Conservation (phyloP, 2,888 invertebrate genomes). For the Chirona hameri region DNA sequence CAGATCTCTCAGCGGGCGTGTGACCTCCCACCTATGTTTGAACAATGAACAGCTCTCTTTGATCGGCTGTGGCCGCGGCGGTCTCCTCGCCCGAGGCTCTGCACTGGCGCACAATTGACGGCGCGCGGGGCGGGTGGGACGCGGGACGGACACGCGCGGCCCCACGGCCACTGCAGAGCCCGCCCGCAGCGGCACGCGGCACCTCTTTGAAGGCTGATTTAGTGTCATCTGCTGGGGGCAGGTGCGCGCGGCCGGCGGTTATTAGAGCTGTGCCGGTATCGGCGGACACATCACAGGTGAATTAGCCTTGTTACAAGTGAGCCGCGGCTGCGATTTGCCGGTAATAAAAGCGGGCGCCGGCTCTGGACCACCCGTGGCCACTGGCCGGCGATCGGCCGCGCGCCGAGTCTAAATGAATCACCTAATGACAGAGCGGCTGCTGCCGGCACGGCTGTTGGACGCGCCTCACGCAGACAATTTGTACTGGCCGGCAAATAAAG, state of each 20-base stretch:
- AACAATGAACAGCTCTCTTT: no score
- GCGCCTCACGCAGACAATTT: background rate
- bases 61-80: no score
- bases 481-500: background rate
- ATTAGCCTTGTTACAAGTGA: background rate
- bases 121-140: no score
- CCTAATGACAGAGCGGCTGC: background rate
- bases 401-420: background rate
- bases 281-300: background rate
- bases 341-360: background rate
- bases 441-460: background rate
- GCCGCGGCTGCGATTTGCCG: background rate
- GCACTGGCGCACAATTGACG: no score
- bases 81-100: no score
- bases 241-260: background rate
- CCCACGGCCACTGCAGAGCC: no score
- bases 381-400: background rate
- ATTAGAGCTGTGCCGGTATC: background rate
- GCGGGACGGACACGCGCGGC: no score
- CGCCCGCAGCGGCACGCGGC: background rate
- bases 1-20: no score
- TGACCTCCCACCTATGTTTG: no score
- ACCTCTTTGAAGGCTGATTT: background rate
- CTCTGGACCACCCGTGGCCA: background rate
- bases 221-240: background rate